phyloP scores from a whole-genome alignment of 1,140 invertebrate species.

The Melanaphis sacchari region DNA sequence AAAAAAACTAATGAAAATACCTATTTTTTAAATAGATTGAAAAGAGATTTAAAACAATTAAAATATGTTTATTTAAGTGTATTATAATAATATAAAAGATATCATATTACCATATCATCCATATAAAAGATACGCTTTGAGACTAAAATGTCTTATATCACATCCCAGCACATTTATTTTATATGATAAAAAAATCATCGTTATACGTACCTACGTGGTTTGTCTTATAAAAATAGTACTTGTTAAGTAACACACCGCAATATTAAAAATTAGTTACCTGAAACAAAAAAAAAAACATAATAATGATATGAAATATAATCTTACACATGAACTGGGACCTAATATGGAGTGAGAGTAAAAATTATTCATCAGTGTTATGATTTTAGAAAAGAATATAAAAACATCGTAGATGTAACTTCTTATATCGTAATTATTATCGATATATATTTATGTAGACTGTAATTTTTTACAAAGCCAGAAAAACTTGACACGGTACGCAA shows the following conservation, averaged over 20 bases:
- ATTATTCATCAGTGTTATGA: too few relatives aligned
- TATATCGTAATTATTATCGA: too few relatives aligned
- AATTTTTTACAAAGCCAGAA: too few relatives aligned
- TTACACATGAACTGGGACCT: not conserved
- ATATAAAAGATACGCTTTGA: too few relatives aligned
- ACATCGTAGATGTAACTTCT: too few relatives aligned
- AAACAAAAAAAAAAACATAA: not conserved
- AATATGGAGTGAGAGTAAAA: too few relatives aligned
- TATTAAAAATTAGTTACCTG: not conserved
- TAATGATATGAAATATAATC: not conserved
- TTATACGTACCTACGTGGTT: not conserved
- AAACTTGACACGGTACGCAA: too few relatives aligned
- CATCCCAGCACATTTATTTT: too few relatives aligned
- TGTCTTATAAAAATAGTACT: not conserved
- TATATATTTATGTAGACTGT: too few relatives aligned
- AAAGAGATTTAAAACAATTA: not conserved
- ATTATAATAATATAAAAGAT: not conserved
- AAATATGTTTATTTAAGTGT: not conserved
- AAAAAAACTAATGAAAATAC: too few relatives aligned
- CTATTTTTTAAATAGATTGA: too few relatives aligned
- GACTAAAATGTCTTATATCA: not conserved
- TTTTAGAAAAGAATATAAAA: too few relatives aligned
- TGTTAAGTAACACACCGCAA: not conserved
- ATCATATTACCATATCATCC: not conserved
- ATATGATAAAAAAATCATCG: not conserved